phyloP scores from a whole-genome alignment of 1,140 invertebrate species.

The Phortica variegata region DNA sequence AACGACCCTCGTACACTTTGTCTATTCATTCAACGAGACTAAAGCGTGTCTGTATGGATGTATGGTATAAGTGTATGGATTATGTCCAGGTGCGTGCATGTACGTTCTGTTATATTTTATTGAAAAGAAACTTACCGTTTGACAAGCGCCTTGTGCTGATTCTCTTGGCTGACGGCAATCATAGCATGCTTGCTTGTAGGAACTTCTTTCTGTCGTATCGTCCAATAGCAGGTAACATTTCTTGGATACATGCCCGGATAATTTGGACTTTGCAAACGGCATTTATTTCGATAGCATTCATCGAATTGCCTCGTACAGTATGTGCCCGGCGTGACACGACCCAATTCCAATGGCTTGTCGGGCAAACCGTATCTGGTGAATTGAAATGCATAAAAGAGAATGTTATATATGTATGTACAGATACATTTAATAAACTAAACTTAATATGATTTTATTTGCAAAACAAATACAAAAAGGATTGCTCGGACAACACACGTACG shows the following conservation, averaged over 20 bases:
- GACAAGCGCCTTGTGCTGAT: slow-evolving; percentile 71
- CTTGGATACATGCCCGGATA: slow-evolving; percentile 89
- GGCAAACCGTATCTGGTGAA: slow-evolving; percentile 65
- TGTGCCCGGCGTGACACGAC: slow-evolving; percentile 78
- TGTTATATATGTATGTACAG: no score
- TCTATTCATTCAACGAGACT: no score
- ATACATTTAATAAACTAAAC: no score
- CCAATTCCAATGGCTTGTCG: slow-evolving; percentile 71
- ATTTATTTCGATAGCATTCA: slow-evolving; percentile 80
- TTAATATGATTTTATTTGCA: no score
- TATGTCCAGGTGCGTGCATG: no score
- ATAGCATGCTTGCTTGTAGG: slow-evolving; percentile 86
- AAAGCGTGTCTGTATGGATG: no score
- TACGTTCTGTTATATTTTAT: no score
- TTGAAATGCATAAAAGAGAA: slow-evolving; percentile 10
- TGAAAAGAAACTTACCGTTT: slow-evolving; percentile 66
- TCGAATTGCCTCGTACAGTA: slow-evolving; percentile 86
- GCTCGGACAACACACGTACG: no score
- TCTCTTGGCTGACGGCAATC: slow-evolving; percentile 76
- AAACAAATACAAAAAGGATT: no score
- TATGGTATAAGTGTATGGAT: no score
- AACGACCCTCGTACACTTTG: no score
- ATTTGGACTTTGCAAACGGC: slow-evolving; percentile 83
- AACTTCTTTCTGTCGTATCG: slow-evolving; percentile 76
- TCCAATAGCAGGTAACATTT: slow-evolving; percentile 82